These are phyloP conservation scores for Prietella phreatophila DNA, from an alignment of 2,113 vertebrate species.

Conservation along the genomic window DNA sequence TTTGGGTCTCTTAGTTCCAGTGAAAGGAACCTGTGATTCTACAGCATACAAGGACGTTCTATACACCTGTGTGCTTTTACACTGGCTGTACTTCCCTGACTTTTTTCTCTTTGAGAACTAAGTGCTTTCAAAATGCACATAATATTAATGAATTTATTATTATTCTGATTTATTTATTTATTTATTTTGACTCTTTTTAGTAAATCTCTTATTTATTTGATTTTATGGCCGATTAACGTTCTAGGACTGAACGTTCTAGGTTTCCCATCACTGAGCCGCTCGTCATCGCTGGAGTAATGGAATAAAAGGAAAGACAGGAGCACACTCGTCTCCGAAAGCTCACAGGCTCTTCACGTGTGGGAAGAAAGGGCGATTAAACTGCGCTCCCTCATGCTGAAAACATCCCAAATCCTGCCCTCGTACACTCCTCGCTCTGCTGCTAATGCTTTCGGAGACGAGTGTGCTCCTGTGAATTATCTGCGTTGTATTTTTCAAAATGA, in stretches of 20 bases:
- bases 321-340: background rate
- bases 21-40: background rate
- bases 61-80: background rate
- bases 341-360: constrained; percentile 41
- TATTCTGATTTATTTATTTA: too few species aligned
- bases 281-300: background rate
- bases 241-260: background rate
- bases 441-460: constrained; percentile 63
- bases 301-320: background rate
- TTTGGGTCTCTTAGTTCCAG: background rate
- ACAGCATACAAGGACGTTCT: background rate
- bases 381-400: constrained; percentile 50
- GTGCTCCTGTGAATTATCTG: too few species aligned
- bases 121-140: background rate
- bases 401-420: constrained; percentile 52
- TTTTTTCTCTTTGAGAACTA: background rate
- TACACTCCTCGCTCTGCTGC: constrained; percentile 48
- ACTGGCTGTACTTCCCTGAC: background rate
- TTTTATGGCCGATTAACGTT: background rate
- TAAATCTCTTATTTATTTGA: background rate
- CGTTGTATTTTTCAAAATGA: too few species aligned
- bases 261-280: background rate
- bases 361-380: constrained; percentile 54
- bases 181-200: background rate
- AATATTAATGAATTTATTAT: background rate